phyloP scores from a whole-genome alignment of 2,888 invertebrate species.

The Noctua janthe region DNA sequence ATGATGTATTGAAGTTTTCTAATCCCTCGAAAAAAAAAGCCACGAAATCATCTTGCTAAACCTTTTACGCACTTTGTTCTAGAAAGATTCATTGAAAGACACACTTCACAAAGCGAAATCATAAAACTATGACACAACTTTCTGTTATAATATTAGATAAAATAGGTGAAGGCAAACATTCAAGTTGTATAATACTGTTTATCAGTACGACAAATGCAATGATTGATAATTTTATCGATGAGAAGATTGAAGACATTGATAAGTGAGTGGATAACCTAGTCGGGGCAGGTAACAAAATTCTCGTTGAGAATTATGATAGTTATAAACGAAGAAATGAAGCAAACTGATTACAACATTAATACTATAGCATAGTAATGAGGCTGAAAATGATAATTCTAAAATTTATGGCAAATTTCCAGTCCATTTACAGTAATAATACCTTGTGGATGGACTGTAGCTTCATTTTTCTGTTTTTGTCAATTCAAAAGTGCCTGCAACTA shows the following conservation, averaged over 20 bases:
- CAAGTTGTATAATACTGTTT: conserved; percentile 1
- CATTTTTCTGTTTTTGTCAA: background rate
- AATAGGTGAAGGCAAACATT: background rate
- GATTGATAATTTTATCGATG: background rate
- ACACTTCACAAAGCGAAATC: background rate
- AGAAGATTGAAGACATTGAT: background rate
- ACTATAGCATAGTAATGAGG: background rate
- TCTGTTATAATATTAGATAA: background rate
- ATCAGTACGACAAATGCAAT: background rate
- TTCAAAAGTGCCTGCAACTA: too few relatives aligned
- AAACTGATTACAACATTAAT: background rate
- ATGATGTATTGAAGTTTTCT: background rate
- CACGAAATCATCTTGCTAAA: background rate
- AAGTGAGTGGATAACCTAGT: background rate
- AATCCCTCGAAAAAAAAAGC: background rate
- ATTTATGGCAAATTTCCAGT: background rate
- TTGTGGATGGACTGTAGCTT: background rate
- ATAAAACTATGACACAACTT: conserved; percentile 23
- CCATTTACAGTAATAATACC: background rate
- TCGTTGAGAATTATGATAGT: background rate
- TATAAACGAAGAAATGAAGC: background rate
- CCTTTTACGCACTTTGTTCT: background rate
- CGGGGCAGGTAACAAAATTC: background rate
- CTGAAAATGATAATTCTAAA: background rate
- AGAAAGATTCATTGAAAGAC: conserved; percentile 7